These are phyloP conservation scores for Poeciliopsis occidentalis DNA, from an alignment of 2,113 vertebrate genomes.

Conservation along the genomic window DNA sequence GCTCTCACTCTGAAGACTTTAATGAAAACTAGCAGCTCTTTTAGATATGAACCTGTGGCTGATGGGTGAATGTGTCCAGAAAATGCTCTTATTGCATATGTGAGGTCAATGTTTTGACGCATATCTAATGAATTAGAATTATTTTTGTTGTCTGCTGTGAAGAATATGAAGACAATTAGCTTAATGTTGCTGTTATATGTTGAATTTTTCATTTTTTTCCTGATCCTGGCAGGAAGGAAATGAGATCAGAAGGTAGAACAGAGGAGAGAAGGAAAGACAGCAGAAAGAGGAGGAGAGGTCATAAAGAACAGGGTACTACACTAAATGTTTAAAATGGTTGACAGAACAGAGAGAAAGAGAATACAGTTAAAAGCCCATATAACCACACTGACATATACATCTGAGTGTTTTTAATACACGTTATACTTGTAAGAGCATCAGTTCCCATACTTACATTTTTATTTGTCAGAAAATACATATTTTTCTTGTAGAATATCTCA, in stretches of 20 bases:
- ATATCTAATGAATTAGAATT: not conserved
- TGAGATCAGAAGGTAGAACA: not conserved
- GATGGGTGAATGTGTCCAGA: not conserved
- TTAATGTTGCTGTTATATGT: not conserved
- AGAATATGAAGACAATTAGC: no score
- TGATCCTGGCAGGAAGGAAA: not conserved
- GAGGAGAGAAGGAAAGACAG: not conserved
- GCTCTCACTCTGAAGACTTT: not conserved
- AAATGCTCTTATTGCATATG: no score
- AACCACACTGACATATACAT: not conserved
- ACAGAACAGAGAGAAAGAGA: no score
- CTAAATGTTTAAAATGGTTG: no score
- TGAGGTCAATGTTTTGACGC: no score
- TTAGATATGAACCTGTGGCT: not conserved
- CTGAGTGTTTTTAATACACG: not conserved
- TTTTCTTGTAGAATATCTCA: no score
- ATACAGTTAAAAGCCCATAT: no score
- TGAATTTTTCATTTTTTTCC: not conserved
- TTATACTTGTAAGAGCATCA: not conserved
- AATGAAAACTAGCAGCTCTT: not conserved
- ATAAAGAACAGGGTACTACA: no score
- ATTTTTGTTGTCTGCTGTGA: not conserved
- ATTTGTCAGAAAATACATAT: not conserved
- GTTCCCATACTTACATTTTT: not conserved
- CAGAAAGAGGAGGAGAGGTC: not conserved